Percentiles rank a stretch among this genome's conserved stretches.
phyloP scores from a whole-genome alignment of 2,888 invertebrate genomes.

The Eilema caniola region DNA sequence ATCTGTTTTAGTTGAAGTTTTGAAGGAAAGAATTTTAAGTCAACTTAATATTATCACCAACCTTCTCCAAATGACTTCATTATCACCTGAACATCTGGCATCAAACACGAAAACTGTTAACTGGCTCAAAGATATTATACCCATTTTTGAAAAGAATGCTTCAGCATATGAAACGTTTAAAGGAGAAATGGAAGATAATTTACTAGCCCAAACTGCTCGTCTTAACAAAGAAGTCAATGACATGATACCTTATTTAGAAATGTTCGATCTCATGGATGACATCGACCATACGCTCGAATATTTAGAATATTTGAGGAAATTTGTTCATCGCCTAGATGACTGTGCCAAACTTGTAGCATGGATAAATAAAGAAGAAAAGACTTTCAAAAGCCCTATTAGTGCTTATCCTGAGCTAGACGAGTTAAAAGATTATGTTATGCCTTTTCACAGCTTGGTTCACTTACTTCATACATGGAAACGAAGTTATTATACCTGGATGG shows the following conservation, averaged over 20 bases:
- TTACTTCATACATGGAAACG: slow-evolving; percentile 90
- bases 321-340: slow-evolving; percentile 91
- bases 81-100: slow-evolving; percentile 91
- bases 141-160: slow-evolving; percentile 93
- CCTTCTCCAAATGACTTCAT: slow-evolving; percentile 92
- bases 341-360: slow-evolving; percentile 92
- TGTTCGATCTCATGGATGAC: slow-evolving; percentile 95
- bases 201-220: slow-evolving; percentile 89
- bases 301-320: slow-evolving; percentile 91
- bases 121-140: slow-evolving; percentile 93
- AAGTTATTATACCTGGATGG: slow-evolving; percentile 95
- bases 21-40: slow-evolving; percentile 90
- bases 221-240: slow-evolving; percentile 91
- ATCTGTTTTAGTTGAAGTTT: slow-evolving; percentile 89
- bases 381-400: slow-evolving; percentile 93
- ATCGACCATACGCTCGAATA: slow-evolving; percentile 92
- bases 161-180: slow-evolving; percentile 93
- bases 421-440: slow-evolving; percentile 90
- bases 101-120: slow-evolving; percentile 94
- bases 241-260: slow-evolving; percentile 91
- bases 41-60: slow-evolving; percentile 89
- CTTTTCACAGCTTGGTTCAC: slow-evolving; percentile 91
- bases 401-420: slow-evolving; percentile 93
- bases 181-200: slow-evolving; percentile 93
- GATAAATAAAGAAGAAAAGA: slow-evolving; percentile 96